A percentile compares a stretch with the other conserved stretches of the same genome.
These are phyloP conservation scores for Excalfactoria chinensis DNA, from an alignment of 2,113 vertebrate species.

Conservation along the genomic window DNA sequence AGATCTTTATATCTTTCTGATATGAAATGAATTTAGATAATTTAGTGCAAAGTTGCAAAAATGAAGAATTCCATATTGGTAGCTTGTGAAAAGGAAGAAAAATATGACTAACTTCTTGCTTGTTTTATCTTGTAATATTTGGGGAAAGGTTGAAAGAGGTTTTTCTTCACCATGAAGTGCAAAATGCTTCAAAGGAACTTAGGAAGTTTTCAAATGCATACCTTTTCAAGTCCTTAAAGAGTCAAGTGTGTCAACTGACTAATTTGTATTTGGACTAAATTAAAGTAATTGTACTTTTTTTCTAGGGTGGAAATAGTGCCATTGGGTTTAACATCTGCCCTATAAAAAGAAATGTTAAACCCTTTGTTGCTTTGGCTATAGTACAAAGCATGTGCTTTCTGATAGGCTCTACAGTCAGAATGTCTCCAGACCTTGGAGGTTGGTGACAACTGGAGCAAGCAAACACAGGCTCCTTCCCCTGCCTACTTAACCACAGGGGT, in stretches of 20 bases:
- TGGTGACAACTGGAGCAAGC: background rate
- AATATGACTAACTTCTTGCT: background rate
- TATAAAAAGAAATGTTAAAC: background rate
- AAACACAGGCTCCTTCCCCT: background rate
- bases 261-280: background rate
- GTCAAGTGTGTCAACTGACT: background rate
- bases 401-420: background rate
- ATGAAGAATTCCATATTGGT: background rate
- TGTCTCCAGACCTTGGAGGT: background rate
- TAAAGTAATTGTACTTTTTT: background rate
- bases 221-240: background rate
- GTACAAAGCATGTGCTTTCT: background rate
- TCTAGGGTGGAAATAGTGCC: background rate
- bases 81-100: background rate
- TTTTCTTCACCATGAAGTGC: conserved; percentile 32
- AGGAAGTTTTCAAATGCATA: background rate
- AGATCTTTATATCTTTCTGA: background rate
- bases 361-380: background rate
- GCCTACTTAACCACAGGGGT: background rate
- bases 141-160: conserved; percentile 50
- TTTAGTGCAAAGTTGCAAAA: background rate
- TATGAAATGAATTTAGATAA: background rate
- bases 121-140: conserved; percentile 12
- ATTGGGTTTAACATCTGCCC: background rate
- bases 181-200: background rate